Evolutionary conservation across 2,797 vertebrate species (phyloP), one percentile per base, ranked within the genome.

Genomic region (Danionella dracula): DNA sequence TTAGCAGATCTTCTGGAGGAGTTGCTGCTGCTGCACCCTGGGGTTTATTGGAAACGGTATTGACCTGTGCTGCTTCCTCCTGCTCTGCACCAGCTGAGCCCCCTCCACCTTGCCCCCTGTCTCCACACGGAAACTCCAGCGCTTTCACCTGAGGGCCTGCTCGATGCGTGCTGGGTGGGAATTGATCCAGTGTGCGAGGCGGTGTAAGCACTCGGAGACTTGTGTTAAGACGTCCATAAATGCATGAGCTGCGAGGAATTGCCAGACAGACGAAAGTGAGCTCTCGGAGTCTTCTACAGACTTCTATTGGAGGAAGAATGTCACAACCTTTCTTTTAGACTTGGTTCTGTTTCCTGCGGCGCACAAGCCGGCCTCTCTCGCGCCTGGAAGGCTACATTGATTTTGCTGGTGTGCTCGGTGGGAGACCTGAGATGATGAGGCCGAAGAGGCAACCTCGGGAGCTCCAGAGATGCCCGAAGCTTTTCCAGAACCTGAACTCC

Each of bases 21-120:
- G 13, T 32, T 64, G 38, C 57, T n/a, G n/a, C n/a, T n/a, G 6
- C 41, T 56, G 71, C 49, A 54, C 67, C 68, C 66, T 71, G 71
- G 68, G 75, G 49, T 76, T 68, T 68, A 66, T 71, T 66, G 68
- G 60, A 66, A 70, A 65, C 75, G 68, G 44, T 74, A 66, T 76
- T 76, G 71, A 74, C 75, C 75, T 34, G 46, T 29, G 45, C 48
- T 16, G 37, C 44, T 40, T 62, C 57, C 67, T 49, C 54, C 50
- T 69, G 58, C 62, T 62, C 56, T 58, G 66, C 51, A 51, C 73
- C 76, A 70, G 70, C 78, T 68, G 75, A 74, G 74, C 71, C 70
- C 32, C 53, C 42, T 63, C 59, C 68, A 73, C 68, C 74, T 65
- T 44, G 40, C 59, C 49, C 67, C 12, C 68, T 71, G 40, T 29